These are phyloP conservation scores for Zoanthus sociatus DNA, from an alignment of 92 coral and sea anemone species.

Conservation along the genomic window DNA sequence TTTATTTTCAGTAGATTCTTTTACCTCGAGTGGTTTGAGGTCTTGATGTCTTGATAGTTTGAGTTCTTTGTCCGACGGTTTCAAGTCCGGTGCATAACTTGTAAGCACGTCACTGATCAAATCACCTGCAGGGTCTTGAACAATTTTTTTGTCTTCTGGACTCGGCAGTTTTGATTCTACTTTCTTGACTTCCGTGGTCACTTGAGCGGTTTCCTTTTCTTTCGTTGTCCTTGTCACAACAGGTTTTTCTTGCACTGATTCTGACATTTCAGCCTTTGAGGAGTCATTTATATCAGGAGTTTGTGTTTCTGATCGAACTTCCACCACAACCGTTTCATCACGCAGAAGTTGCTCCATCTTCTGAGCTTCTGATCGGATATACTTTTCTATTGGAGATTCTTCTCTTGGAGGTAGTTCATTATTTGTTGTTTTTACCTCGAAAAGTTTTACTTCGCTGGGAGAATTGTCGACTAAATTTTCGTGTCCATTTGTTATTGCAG, in stretches of 20 bases:
- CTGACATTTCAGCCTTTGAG: slow-evolving; percentile 1
- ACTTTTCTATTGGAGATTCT: slow-evolving; percentile 68
- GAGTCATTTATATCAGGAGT: slow-evolving; percentile 54
- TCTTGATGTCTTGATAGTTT: slow-evolving; percentile 12
- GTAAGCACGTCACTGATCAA: slow-evolving; percentile 75
- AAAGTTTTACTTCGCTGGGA: slow-evolving; percentile 1
- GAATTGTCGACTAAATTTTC: slow-evolving; percentile 12
- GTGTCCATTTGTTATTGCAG: slow-evolving; percentile 13
- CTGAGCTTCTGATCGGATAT: slow-evolving; percentile 83
- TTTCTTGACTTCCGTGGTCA: background rate
- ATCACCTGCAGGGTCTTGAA: slow-evolving; percentile 55
- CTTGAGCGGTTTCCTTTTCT: background rate
- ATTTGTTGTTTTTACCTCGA: slow-evolving; percentile 1
- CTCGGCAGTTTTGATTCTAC: slow-evolving; percentile 6
- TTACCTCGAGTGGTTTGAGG: background rate
- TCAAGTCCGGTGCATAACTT: slow-evolving; percentile 75
- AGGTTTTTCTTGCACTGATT: slow-evolving; percentile 13
- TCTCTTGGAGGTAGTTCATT: slow-evolving; percentile 29
- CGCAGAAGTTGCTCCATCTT: slow-evolving; percentile 83
- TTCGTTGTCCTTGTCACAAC: background rate
- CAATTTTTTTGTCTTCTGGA: slow-evolving; percentile 12
- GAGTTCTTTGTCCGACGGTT: slow-evolving; percentile 34
- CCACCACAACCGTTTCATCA: slow-evolving; percentile 77
- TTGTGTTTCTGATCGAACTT: slow-evolving; percentile 48
- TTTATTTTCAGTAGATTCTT: slow-evolving; percentile 14